Evolutionary conservation across 1,140 invertebrate genomes (phyloP), one percentile per base, ranked within the genome.

Genomic region (Bombus impatiens): DNA sequence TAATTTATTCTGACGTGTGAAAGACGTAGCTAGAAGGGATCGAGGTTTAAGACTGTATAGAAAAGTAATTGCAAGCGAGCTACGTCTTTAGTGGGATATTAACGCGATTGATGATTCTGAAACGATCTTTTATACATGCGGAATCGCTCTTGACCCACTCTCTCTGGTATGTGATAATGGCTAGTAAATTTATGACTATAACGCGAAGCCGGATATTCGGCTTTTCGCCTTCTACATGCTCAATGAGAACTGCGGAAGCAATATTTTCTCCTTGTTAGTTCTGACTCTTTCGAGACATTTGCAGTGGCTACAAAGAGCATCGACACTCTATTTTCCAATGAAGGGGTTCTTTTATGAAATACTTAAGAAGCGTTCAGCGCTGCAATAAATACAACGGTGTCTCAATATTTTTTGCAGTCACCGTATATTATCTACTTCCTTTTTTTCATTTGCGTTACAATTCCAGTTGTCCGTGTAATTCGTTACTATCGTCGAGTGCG

Each of bases 71-170:
- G 77, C 35, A 57, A 72, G 53, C 22, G 18, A 8, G 35, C 32
- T 2, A 53, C 78, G 47, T 32, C 37, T 79, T 47, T 62, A 42
- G 9, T 53, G 35, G 10, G 35, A 57, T 47, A 77, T 75, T 75
- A 81, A 65, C 47, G 53, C 79, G 79, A 86, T 76, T 59, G 72
- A 65, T 59, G 47, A 68, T 76, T 82, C 40, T 67, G n/a, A 84
- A 87, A 74, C 65, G 42, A 78, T 87, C 70, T 82, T 72, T 78
- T 72, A 87, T 47, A 84, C 44, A 47, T 57, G 62, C 42, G 40
- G 75, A 82, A 84, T 84, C n/a, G 42, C 68, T 87, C 81, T 84
- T 79, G 75, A 87, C 86, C 81, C 74, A 78, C 59, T 62, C 81
- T 87, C 67, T 59, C 28, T 53, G 65, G 40, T 40, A 67, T 76